Evolutionary conservation across 2,888 invertebrate genomes (phyloP), one percentile per base, ranked within the genome.

Genomic region (Erebia epiphron): DNA sequence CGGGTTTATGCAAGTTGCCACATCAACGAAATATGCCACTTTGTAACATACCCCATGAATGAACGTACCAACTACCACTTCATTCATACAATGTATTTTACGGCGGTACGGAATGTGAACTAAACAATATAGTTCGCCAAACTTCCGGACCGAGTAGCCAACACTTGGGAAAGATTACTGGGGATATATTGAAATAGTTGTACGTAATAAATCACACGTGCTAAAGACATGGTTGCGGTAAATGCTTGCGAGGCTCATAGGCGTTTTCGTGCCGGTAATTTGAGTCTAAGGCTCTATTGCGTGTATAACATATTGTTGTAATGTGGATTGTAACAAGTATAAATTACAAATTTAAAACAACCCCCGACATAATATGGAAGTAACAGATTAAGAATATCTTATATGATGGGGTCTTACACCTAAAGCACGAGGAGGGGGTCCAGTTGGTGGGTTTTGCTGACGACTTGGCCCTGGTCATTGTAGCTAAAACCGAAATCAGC

Each of bases 21-120:
- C 18, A 54, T 65, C 65, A 65, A 35, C 54, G 43, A 65, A 18
- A 41, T 65, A 65, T 54, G 65, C 65, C 64, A 64, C 16, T 64
- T 54, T 43, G 54, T 54, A 41, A 41, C 52, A 8, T 18, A 41
- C 18, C 16, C 54, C 43, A 54, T 65, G 54, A 16, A 61, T 16
- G 43, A n/a, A 41, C 43, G 18, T 8, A 54, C 35, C 7, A 43
- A 43, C 43, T 60, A 16, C 60, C 52, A 65, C 16, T 70, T 71
- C 75, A 76, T 74, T 75, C 66, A 64, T 73, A 78, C 76, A 78
- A 74, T 78, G 75, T 78, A 71, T 67, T 78, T 79, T 75, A 75
- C 70, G 61, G 72, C 63, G 65, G 73, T 62, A 69, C 60, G 73
- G 74, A 67, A 74, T 73, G 72, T 65, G 71, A 72, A 74, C 73